Evolutionary conservation across 2,797 vertebrate species (phyloP).

Genomic region (Mormyrops attenuatus): DNA sequence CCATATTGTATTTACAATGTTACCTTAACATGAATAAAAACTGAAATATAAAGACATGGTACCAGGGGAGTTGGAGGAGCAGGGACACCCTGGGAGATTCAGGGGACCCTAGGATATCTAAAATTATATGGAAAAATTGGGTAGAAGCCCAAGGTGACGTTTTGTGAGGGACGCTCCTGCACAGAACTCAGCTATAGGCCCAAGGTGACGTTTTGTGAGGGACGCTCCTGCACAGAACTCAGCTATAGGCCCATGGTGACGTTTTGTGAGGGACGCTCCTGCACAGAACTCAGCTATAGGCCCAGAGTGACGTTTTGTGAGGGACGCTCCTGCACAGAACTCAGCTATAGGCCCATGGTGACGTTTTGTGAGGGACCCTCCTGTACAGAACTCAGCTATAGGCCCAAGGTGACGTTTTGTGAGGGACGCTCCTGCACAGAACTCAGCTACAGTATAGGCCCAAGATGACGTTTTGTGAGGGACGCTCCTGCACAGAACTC

Average conservation of each 20-base stretch:
- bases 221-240: not conserved
- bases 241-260: not conserved
- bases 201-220: not conserved
- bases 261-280: not conserved
- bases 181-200: not conserved
- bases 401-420: not conserved
- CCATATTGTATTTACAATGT: not conserved
- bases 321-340: not conserved
- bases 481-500: not conserved
- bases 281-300: too few species aligned
- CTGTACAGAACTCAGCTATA: not conserved
- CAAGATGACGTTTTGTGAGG: too few species aligned
- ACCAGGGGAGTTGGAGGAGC: not conserved
- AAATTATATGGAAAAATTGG: not conserved
- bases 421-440: not conserved
- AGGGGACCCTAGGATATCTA: not conserved
- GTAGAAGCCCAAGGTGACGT: not conserved
- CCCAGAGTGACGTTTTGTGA: not conserved
- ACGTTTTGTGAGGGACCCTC: not conserved
- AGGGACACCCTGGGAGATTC: not conserved
- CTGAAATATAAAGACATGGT: not conserved
- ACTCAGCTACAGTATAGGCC: too few species aligned
- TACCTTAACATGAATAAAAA: not conserved
- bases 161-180: not conserved
- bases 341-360: not conserved